Evolutionary conservation across 1,140 invertebrate species (phyloP).

Genomic region (Drosophila pectinifera): DNA sequence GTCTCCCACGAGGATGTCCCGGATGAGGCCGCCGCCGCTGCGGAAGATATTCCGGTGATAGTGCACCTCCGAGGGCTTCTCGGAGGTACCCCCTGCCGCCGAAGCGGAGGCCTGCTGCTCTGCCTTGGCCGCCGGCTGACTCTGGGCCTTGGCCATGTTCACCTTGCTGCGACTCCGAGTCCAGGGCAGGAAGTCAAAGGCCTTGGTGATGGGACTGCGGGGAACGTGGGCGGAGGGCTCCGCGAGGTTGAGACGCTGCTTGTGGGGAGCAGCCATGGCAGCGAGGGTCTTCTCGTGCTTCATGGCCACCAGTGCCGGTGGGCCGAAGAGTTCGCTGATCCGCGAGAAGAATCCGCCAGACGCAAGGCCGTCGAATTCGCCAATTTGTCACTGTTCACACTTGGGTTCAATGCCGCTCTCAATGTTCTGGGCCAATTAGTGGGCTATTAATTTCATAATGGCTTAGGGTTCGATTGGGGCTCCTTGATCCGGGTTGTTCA

Average conservation of each 20-base stretch:
- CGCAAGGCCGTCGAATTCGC: conserved; percentile 45
- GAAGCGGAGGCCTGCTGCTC: conserved; percentile 4
- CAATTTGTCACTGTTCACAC: conserved; percentile 43
- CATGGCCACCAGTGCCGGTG: conserved; percentile 45
- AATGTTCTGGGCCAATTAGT: conserved; percentile 70
- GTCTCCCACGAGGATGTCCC: conserved; percentile 76
- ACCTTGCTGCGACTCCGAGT: conserved; percentile 64
- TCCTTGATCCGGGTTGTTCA: conserved; percentile 75
- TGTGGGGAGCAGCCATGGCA: conserved; percentile 49
- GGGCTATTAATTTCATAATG: conserved; percentile 81
- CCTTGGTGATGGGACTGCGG: conserved; percentile 82
- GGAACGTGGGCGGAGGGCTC: conserved; percentile 37
- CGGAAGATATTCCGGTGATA: conserved; percentile 80
- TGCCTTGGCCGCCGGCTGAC: neutral
- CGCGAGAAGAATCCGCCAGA: conserved; percentile 14
- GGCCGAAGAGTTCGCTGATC: conserved; percentile 50
- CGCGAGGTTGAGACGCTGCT: conserved; percentile 44
- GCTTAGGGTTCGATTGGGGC: conserved; percentile 48
- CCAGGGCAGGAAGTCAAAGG: conserved; percentile 83
- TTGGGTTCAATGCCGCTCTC: conserved; percentile 57
- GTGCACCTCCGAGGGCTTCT: conserved; percentile 58
- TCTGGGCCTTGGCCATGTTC: conserved; percentile 37
- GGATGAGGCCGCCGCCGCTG: conserved; percentile 76
- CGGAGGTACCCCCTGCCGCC: neutral
- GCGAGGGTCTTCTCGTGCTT: conserved; percentile 69